phyloP scores from a whole-genome alignment of 92 coral and sea anemone species.

The Diadumene lineata region DNA sequence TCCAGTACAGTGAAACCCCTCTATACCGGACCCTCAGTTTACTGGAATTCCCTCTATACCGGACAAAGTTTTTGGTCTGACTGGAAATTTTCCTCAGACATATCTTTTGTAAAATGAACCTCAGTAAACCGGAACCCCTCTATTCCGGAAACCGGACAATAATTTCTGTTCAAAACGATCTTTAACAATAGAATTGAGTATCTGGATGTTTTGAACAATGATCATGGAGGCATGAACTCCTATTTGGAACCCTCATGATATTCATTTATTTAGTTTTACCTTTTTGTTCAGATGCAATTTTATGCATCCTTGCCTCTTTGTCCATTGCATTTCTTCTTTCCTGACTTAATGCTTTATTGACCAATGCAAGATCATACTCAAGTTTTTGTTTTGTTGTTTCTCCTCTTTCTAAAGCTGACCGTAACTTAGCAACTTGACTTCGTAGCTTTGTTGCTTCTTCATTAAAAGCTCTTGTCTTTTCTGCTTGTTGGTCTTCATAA shows the following conservation, averaged over 20 bases:
- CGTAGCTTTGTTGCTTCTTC: constrained; percentile 85
- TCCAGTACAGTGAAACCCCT: too few species aligned
- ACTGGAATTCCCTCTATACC: too few species aligned
- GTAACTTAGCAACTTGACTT: constrained; percentile 81
- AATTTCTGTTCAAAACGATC: too few species aligned
- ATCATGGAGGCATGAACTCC: too few species aligned
- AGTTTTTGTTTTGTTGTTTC: constrained; percentile 94
- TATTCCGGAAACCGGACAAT: too few species aligned
- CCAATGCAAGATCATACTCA: constrained; percentile 89
- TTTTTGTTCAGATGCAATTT: constrained; percentile 57
- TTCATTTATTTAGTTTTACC: constrained; percentile 21
- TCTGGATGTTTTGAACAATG: too few species aligned
- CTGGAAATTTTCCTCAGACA: too few species aligned
- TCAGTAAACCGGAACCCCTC: too few species aligned
- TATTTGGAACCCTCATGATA: not conserved
- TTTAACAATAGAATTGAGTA: too few species aligned
- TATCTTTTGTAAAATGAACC: too few species aligned
- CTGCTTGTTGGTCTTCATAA: constrained; percentile 72
- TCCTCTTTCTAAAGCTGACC: constrained; percentile 90
- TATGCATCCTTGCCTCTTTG: constrained; percentile 68
- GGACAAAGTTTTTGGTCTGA: too few species aligned
- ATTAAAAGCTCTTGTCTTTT: constrained; percentile 73
- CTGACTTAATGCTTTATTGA: constrained; percentile 84
- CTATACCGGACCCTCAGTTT: too few species aligned
- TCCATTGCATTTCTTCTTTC: constrained; percentile 81